These are phyloP conservation scores for Uria lomvia DNA, from an alignment of 2,113 vertebrate species.

Conservation along the genomic window DNA sequence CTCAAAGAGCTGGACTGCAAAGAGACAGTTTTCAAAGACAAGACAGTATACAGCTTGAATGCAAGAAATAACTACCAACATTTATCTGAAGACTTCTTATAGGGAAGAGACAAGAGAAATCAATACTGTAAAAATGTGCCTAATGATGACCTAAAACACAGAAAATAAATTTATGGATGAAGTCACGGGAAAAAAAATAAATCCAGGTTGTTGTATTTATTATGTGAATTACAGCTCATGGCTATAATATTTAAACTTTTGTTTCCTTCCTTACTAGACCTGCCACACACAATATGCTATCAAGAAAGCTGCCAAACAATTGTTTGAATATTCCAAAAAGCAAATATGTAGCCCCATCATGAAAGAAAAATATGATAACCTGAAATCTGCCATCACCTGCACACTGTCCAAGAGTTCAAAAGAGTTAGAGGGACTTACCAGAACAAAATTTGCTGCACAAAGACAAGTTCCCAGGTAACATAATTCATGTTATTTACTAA, in stretches of 20 bases:
- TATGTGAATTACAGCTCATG: not conserved
- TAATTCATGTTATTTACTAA: not conserved
- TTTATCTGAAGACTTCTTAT: not conserved
- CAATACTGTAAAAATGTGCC: not conserved
- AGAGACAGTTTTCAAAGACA: not conserved
- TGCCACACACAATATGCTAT: conserved; percentile 2
- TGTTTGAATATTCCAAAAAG: not conserved
- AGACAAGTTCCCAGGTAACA: not conserved
- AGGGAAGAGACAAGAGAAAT: not conserved
- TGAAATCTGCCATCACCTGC: not conserved
- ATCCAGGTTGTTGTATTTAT: not conserved
- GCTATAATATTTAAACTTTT: not conserved
- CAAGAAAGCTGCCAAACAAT: conserved; percentile 17
- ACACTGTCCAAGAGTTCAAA: not conserved
- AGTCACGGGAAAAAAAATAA: not conserved
- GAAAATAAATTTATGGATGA: not conserved
- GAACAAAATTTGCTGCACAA: not conserved
- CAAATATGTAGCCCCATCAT: not conserved
- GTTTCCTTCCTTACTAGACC: not conserved
- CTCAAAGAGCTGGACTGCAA: not conserved
- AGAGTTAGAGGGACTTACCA: not conserved
- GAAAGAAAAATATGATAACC: not conserved
- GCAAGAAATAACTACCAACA: not conserved
- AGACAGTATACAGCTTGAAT: not conserved
- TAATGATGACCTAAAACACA: not conserved